These are phyloP conservation scores for Actinia tenebrosa DNA, from an alignment of 64 coral and sea anemone species.

Conservation along the genomic window DNA sequence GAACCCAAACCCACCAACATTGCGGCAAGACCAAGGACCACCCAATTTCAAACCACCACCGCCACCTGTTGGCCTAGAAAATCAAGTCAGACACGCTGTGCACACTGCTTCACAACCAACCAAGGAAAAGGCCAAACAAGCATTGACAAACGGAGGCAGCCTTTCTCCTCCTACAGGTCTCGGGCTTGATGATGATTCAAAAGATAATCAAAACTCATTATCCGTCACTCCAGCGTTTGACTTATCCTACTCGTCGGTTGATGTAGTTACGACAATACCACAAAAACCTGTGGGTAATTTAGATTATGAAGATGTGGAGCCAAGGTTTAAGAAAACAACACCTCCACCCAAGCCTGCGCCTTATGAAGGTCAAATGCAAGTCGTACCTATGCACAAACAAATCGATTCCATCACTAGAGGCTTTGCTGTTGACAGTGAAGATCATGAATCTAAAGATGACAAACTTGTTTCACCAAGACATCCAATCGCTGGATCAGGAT, in stretches of 20 bases:
- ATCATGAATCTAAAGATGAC: background rate
- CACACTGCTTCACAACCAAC: background rate
- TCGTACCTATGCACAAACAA: background rate
- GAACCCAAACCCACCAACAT: background rate
- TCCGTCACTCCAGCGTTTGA: background rate
- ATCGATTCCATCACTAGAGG: background rate
- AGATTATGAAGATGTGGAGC: constrained; percentile 16
- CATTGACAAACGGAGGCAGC: background rate
- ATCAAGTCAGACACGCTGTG: background rate
- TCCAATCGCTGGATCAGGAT: constrained; percentile 8
- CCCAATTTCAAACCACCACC: constrained; percentile 11
- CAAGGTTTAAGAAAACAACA: background rate
- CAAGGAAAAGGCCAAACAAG: background rate
- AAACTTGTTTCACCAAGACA: background rate
- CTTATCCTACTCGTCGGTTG: background rate
- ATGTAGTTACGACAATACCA: background rate
- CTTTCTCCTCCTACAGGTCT: background rate
- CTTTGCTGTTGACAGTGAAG: background rate
- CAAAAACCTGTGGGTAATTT: background rate
- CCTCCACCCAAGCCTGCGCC: constrained; percentile 37
- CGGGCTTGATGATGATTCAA: background rate
- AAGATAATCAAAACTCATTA: background rate
- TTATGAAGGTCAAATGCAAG: background rate
- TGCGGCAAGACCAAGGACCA: background rate
- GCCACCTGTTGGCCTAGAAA: background rate